Percentiles rank a stretch among this genome's conserved stretches.
phyloP scores from a whole-genome alignment of 2,797 vertebrate species.

The Argya squamiceps region DNA sequence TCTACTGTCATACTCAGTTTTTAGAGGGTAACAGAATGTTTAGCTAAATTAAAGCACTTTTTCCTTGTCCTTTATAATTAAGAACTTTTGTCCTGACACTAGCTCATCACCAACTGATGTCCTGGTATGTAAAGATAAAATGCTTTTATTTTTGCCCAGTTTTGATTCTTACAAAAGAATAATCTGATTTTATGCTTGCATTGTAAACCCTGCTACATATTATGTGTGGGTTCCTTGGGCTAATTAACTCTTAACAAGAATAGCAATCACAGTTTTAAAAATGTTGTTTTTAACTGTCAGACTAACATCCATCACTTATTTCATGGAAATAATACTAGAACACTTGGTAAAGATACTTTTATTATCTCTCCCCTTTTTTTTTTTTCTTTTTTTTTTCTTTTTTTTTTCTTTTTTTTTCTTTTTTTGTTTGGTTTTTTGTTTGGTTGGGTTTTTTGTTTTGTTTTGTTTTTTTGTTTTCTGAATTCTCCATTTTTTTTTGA shows the following conservation, averaged over 20 bases:
- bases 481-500: not conserved
- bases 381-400: not conserved
- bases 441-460: too few species aligned
- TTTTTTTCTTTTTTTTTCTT: too few species aligned
- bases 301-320: not conserved
- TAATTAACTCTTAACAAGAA: not conserved
- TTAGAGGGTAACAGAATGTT: not conserved
- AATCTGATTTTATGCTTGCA: not conserved
- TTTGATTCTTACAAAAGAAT: not conserved
- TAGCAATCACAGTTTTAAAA: not conserved
- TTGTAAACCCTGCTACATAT: not conserved
- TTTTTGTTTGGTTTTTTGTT: not conserved
- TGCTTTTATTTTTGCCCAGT: not conserved
- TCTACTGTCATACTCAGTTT: not conserved
- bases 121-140: not conserved
- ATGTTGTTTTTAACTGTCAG: not conserved
- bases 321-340: not conserved
- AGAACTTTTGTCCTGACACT: not conserved
- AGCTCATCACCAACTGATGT: not conserved
- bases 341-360: not conserved
- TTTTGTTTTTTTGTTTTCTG: not conserved
- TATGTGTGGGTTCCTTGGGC: not conserved
- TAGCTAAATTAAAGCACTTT: not conserved
- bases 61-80: not conserved
- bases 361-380: fast-evolving